A percentile compares a stretch with the other conserved stretches of the same genome.
Conservation (phyloP, 2,888 invertebrate genomes). For the Trichogramma dendrolimi region DNA sequence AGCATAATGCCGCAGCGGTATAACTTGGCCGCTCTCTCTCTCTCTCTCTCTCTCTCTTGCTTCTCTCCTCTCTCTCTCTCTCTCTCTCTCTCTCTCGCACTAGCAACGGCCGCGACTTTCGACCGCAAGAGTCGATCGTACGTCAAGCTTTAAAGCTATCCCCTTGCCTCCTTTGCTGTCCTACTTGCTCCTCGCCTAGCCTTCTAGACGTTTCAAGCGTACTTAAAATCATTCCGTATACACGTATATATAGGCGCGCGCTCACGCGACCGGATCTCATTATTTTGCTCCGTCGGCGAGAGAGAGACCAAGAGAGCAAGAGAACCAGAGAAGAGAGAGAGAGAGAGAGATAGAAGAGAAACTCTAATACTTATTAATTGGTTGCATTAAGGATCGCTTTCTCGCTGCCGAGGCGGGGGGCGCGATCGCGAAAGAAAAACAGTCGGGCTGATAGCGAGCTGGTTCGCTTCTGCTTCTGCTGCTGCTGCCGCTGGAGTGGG, state of each 20-base stretch:
- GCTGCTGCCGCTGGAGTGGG: no score
- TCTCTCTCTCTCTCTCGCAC: not conserved
- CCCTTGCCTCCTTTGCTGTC: not conserved
- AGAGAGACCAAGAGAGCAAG: no score
- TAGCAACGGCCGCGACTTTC: not conserved
- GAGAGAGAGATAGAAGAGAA: no score
- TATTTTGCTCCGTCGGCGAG: conserved; percentile 24
- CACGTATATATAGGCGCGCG: not conserved
- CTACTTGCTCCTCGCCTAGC: not conserved
- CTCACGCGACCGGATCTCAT: conserved; percentile 4
- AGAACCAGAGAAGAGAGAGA: no score
- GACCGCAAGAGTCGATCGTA: conserved; percentile 23
- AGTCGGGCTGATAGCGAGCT: not conserved
- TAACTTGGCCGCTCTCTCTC: not conserved
- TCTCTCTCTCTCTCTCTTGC: not conserved
- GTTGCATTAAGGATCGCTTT: conserved; percentile 35
- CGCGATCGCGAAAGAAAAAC: conserved; percentile 15
- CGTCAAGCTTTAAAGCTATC: conserved; percentile 18
- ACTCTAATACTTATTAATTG: conserved; percentile 39
- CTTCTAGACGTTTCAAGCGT: conserved; percentile 6
- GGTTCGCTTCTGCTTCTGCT: no score
- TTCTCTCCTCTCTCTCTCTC: not conserved
- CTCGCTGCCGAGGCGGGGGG: conserved; percentile 9
- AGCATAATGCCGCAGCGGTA: not conserved
- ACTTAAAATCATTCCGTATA: no score